These are phyloP conservation scores for Ophonus ardosiacus DNA, from an alignment of 2,888 invertebrate genomes.

Conservation along the genomic window DNA sequence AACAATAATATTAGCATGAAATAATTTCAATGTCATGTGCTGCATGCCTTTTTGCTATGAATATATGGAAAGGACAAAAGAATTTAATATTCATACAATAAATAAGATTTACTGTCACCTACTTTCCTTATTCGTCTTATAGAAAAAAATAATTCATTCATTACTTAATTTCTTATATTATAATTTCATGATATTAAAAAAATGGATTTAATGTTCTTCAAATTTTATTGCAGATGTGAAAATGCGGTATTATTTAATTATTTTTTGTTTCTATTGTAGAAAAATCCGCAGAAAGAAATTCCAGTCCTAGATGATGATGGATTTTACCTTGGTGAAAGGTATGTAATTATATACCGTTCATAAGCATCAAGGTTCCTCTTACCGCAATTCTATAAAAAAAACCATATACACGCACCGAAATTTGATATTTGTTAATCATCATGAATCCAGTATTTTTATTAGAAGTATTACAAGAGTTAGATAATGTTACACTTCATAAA, in stretches of 20 bases:
- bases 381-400: conserved; percentile 25
- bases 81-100: neutral
- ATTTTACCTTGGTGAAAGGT: conserved; percentile 87
- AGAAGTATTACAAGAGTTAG: neutral
- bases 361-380: conserved; percentile 10
- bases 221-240: no score
- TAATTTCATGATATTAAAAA: neutral
- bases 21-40: conserved; percentile 19
- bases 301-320: conserved; percentile 89
- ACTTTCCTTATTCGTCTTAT: neutral
- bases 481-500: neutral
- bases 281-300: conserved; percentile 89
- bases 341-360: conserved; percentile 59
- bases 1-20: conserved; percentile 18
- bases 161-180: neutral
- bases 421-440: conserved; percentile 6
- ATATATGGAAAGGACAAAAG: neutral
- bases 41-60: neutral
- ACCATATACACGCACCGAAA: conserved; percentile 15
- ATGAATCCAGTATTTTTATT: neutral
- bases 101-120: neutral
- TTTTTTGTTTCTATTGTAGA: conserved; percentile 76
- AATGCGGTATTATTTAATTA: conserved; percentile 45
- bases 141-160: neutral
- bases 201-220: no score